Base-by-base conservation (phyloP, 1,140 invertebrate genomes). In the Triops longicaudatus region DNA sequence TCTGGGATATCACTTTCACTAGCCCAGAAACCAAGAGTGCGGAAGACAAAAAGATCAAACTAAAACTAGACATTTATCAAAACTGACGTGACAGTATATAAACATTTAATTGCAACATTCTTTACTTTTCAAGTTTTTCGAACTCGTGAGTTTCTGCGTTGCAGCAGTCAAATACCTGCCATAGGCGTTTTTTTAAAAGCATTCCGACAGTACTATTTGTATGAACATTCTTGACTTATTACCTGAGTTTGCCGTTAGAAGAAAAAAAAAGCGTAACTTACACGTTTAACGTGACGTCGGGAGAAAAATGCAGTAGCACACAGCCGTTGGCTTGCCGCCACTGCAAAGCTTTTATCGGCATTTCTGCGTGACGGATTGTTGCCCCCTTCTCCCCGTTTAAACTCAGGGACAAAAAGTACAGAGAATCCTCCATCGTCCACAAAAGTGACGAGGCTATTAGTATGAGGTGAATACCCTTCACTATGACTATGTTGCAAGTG, bases 381-480 rank as follows among this genome's bases (percentile, higher is more conserved):
- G 31, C 2, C 31, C 31, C 50, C 50, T 22, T 63, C 50, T 63
- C 50, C 50, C 50, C 50, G 17, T 63, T 14, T 14, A 63, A 63
- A 63, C 14, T n/a, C 31, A 63, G 22, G 50, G 50, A 63, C 22
- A 63, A 22, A 22, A 63, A n/a, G 17, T 63, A n/a, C 3, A 17
- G 3, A 63, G 22, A 63, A 22, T 63, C 22, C 50, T 63, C 17
- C 50, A 63, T 6, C 50, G 17, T n/a, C 22, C 22, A n/a, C 50
- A n/a, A 63, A 63, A 63, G 50, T 63, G 50, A 63, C 50, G n/a
- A 63, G 50, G 50, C 50, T 63, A 63, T 63, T 63, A 63, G 50
- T 22, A 22, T 17, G 50, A 63, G 50, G 50, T 17, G 14, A 63
- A n/a, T 63, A 63, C n/a, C 22, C n/a, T 22, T 37, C 31, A 37